phyloP scores from a whole-genome alignment of 2,797 vertebrate genomes.

The Setipinna tenuifilis region DNA sequence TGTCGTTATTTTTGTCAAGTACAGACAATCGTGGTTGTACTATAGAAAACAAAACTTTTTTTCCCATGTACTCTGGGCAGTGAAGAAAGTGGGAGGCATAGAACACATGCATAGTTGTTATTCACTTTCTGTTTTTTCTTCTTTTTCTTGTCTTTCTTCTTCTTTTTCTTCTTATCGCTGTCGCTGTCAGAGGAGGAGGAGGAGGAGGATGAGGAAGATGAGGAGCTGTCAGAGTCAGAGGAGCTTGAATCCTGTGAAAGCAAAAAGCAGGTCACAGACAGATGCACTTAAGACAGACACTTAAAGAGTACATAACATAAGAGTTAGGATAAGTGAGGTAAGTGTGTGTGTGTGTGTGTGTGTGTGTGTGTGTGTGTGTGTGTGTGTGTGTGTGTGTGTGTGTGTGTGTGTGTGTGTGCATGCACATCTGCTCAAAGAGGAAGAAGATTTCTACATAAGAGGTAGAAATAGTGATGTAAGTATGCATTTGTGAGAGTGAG shows the following conservation, averaged over 20 bases:
- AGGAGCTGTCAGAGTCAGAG: slow-evolving; percentile 5
- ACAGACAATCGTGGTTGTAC: background rate
- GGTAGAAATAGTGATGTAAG: too few species aligned
- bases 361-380: background rate
- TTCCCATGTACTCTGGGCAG: background rate
- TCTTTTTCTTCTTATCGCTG: slow-evolving; percentile 18
- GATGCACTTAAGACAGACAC: background rate
- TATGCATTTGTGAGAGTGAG: too few species aligned
- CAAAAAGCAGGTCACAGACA: background rate
- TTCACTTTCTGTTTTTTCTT: background rate
- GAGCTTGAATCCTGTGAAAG: slow-evolving; percentile 31
- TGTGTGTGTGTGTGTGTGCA: background rate
- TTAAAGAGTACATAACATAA: background rate
- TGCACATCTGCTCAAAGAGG: too few species aligned
- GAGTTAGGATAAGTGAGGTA: background rate
- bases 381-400: background rate
- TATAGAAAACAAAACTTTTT: background rate
- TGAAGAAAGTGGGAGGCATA: background rate
- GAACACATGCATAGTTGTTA: background rate
- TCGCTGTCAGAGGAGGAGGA: slow-evolving; percentile 22
- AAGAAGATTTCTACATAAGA: too few species aligned
- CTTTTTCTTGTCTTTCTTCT: background rate
- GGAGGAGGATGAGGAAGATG: too few species aligned
- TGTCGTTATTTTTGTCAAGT: background rate
- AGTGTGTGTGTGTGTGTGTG: slow-evolving; percentile 3